A percentile compares a stretch with the other conserved stretches of the same genome.
Evolutionary conservation across 2,797 vertebrate genomes (phyloP).

Genomic region (Sorex maritimensis): DNA sequence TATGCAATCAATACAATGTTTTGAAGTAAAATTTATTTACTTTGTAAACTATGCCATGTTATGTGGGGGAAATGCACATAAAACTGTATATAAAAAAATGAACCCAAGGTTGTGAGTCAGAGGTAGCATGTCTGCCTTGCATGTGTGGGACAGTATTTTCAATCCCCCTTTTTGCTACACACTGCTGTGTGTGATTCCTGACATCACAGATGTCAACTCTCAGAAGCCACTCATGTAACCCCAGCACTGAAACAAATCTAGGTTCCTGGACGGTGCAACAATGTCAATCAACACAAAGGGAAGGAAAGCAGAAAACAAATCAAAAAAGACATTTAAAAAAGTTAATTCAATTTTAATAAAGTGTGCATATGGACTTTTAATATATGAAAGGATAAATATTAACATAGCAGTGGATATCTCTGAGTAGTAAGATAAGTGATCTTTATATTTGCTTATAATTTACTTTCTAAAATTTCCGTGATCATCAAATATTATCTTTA

Average conservation of each 20-base stretch:
- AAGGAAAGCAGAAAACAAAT: too few species aligned
- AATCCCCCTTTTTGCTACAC: too few species aligned
- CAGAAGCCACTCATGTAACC: too few species aligned
- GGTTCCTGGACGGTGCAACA: too few species aligned
- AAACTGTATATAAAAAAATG: neutral
- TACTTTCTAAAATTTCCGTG: constrained; percentile 27
- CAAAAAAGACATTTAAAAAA: neutral
- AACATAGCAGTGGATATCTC: neutral
- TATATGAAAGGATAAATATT: constrained; percentile 3
- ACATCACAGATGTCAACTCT: too few species aligned
- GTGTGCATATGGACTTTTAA: constrained; percentile 36
- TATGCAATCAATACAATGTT: constrained; percentile 29
- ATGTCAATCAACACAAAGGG: too few species aligned
- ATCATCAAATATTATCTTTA: neutral
- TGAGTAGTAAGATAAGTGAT: neutral
- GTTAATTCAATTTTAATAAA: constrained; percentile 57
- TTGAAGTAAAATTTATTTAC: constrained; percentile 19
- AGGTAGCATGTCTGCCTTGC: too few species aligned
- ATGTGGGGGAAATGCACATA: neutral
- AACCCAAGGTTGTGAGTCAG: too few species aligned
- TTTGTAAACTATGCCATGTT: neutral
- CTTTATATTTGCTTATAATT: constrained; percentile 30
- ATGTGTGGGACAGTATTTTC: too few species aligned
- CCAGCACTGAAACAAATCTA: too few species aligned
- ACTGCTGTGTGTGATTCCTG: too few species aligned